These are phyloP conservation scores for Phaetusa simplex DNA, from an alignment of 2,113 vertebrate genomes.

Conservation along the genomic window DNA sequence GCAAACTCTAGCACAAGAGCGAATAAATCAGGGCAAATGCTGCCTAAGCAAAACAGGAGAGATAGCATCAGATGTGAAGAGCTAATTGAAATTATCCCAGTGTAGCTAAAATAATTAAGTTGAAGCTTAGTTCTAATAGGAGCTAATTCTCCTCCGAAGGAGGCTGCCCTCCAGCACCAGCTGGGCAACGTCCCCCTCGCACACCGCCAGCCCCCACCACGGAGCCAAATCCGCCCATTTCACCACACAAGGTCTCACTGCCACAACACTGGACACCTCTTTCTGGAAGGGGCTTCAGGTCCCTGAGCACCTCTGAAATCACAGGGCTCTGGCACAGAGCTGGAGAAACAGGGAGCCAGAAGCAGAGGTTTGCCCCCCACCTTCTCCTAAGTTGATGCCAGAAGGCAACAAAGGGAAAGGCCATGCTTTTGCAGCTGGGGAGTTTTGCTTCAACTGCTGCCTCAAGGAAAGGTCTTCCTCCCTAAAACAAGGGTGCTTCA, in stretches of 20 bases:
- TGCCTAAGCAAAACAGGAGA: not conserved
- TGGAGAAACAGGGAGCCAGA: not conserved
- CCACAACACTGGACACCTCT: not conserved
- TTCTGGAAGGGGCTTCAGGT: not conserved
- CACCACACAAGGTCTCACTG: not conserved
- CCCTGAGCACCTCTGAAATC: not conserved
- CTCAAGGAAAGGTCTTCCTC: not conserved
- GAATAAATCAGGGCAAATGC: not conserved
- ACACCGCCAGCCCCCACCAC: not conserved
- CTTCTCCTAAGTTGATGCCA: rapidly evolving
- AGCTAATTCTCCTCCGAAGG: not conserved
- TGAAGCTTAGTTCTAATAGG: not conserved
- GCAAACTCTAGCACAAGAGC: not conserved
- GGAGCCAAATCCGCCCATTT: not conserved
- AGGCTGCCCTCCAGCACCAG: not conserved
- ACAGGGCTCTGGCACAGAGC: not conserved
- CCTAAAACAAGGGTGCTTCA: not conserved
- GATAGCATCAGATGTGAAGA: not conserved
- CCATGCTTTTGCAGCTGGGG: not conserved
- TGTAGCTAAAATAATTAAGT: slow-evolving; percentile 20
- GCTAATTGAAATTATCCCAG: slow-evolving; percentile 42
- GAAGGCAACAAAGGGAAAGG: not conserved
- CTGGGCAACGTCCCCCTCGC: not conserved
- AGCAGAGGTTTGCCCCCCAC: not conserved
- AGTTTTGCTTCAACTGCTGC: not conserved